phyloP scores from a whole-genome alignment of 2,888 invertebrate species.

The Sinotaia quadrata region DNA sequence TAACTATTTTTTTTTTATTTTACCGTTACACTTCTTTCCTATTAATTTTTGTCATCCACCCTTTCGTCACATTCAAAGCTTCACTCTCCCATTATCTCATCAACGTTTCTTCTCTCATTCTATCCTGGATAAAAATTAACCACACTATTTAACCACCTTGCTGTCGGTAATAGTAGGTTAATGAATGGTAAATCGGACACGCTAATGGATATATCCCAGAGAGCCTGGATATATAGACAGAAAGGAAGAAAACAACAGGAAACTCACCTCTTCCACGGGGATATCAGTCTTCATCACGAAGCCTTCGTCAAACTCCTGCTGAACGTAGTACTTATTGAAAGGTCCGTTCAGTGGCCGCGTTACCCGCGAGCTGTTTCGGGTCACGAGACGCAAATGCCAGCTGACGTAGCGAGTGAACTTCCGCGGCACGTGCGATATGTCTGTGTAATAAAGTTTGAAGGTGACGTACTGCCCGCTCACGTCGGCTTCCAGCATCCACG shows the following conservation, averaged over 20 bases:
- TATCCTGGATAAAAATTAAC: too few species aligned
- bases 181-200: too few species aligned
- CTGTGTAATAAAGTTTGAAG: slow-evolving; percentile 78
- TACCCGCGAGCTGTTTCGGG: slow-evolving; percentile 30
- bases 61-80: too few species aligned
- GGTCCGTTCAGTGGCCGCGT: slow-evolving; percentile 81
- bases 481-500: slow-evolving; percentile 85
- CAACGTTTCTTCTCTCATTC: too few species aligned
- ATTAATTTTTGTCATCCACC: too few species aligned
- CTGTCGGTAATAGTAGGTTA: too few species aligned
- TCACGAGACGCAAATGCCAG: slow-evolving; percentile 47
- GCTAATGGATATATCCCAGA: too few species aligned
- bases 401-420: slow-evolving; percentile 79
- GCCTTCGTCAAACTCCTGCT: slow-evolving; percentile 84
- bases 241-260: not conserved
- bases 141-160: too few species aligned
- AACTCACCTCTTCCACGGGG: slow-evolving; percentile 80
- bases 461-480: slow-evolving; percentile 83
- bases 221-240: too few species aligned
- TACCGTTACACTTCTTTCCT: too few species aligned
- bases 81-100: too few species aligned
- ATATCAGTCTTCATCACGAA: slow-evolving; percentile 86
- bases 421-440: slow-evolving; percentile 79
- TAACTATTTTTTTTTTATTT: too few species aligned
- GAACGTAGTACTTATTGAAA: slow-evolving; percentile 85